Conservation (phyloP, 2,888 invertebrate species). For the Chrysolina americana region DNA sequence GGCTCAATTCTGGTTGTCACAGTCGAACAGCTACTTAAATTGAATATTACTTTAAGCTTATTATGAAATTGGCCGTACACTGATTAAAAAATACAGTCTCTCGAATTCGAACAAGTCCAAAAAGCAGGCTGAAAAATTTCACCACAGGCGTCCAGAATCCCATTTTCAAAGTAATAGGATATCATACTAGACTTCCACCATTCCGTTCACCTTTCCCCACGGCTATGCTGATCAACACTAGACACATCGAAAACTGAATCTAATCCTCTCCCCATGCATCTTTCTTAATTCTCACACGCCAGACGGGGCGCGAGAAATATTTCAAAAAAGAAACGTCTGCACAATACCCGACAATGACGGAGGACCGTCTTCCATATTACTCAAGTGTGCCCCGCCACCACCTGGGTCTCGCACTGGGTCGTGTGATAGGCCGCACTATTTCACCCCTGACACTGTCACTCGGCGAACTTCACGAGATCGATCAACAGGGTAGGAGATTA, state of each 20-base stretch:
- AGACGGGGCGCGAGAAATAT: conserved; percentile 30
- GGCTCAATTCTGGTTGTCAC: too few relatives aligned
- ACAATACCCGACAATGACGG: conserved; percentile 40
- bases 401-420: conserved; percentile 42
- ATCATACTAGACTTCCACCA: neutral
- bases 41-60: too few relatives aligned
- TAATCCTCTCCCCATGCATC: conserved; percentile 25
- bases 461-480: conserved; percentile 59
- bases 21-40: too few relatives aligned
- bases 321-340: conserved; percentile 36
- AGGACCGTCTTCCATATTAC: conserved; percentile 50
- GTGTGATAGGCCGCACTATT: conserved; percentile 52
- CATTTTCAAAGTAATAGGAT: neutral
- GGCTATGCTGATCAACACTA: neutral
- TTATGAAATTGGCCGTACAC: too few relatives aligned
- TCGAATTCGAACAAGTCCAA: too few relatives aligned
- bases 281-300: conserved; percentile 34
- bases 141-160: too few relatives aligned
- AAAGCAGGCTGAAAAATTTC: too few relatives aligned
- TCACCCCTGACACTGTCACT: conserved; percentile 59
- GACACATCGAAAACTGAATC: conserved; percentile 18
- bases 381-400: conserved; percentile 51
- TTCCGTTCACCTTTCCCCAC: neutral
- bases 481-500: conserved; percentile 60
- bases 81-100: too few relatives aligned